A percentile compares a stretch with the other conserved stretches of the same genome.
Conservation (phyloP, 2,888 invertebrate species). For the Plagiodera versicolora region DNA sequence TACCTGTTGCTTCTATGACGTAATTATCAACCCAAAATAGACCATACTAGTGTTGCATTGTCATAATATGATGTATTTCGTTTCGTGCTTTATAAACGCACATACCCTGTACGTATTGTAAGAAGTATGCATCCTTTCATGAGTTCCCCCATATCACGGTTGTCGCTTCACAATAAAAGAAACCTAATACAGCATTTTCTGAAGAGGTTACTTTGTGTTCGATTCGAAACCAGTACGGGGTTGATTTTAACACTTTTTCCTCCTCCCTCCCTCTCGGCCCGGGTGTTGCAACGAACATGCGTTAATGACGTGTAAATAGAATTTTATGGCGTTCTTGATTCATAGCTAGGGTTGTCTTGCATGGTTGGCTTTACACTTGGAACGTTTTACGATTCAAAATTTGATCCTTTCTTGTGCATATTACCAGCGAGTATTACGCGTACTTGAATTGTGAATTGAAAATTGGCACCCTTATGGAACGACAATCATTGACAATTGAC, state of each 20-base stretch:
- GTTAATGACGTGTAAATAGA: constrained; percentile 29
- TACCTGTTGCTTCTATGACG: too few relatives aligned
- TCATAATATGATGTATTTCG: neutral
- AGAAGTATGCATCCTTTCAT: neutral
- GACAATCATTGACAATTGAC: too few relatives aligned
- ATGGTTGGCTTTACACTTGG: too few relatives aligned
- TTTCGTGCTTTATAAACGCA: neutral
- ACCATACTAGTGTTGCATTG: neutral
- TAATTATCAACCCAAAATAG: neutral
- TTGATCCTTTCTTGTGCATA: too few relatives aligned
- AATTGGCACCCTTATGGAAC: too few relatives aligned
- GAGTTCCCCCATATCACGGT: neutral
- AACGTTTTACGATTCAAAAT: too few relatives aligned
- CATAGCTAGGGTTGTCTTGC: constrained; percentile 4
- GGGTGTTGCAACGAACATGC: constrained; percentile 22
- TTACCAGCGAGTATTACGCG: too few relatives aligned
- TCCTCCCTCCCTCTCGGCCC: constrained; percentile 2
- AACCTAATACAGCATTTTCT: constrained; percentile 7
- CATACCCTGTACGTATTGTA: too few relatives aligned
- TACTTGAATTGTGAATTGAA: too few relatives aligned
- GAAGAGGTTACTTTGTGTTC: constrained; percentile 15
- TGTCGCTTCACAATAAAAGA: neutral
- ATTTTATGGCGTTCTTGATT: constrained; percentile 25
- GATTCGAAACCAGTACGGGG: neutral
- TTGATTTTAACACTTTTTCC: constrained; percentile 3